phyloP scores from a whole-genome alignment of 1,140 invertebrate genomes.

The Polypedilum pembai region DNA sequence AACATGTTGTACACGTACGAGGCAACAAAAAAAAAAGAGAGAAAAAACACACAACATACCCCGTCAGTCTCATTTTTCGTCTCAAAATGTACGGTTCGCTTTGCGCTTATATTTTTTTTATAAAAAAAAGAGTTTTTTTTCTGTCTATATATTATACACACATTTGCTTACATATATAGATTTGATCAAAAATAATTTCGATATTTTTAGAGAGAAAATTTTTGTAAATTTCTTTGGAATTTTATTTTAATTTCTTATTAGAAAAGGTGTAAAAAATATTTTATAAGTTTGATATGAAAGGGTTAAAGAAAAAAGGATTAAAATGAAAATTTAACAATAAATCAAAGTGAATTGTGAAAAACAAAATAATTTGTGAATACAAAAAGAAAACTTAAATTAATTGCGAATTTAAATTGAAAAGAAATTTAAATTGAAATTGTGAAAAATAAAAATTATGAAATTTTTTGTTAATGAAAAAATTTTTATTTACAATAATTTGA shows the following conservation, averaged over 20 bases:
- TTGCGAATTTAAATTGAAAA: no score
- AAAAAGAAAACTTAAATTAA: no score
- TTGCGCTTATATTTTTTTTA: not conserved
- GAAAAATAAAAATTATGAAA: no score
- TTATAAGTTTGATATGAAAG: not conserved
- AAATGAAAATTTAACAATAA: not conserved
- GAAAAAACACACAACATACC: not conserved
- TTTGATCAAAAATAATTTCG: no score
- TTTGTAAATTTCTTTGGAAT: not conserved
- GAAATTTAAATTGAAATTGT: no score
- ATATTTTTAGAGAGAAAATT: not conserved
- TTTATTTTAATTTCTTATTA: not conserved
- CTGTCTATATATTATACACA: no score
- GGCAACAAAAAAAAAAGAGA: not conserved
- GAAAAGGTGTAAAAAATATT: not conserved
- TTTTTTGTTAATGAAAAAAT: no score
- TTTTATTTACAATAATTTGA: no score
- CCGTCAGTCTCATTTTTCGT: conserved; percentile 26
- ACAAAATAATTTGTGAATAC: no score
- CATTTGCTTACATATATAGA: no score
- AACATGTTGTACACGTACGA: conserved; percentile 17
- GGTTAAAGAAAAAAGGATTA: not conserved
- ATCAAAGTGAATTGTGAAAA: no score
- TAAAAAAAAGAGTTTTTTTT: no score
- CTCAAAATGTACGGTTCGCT: conserved; percentile 25